These are phyloP conservation scores for Microcebus murinus DNA, from an alignment of 2,113 vertebrate species.

Conservation along the genomic window DNA sequence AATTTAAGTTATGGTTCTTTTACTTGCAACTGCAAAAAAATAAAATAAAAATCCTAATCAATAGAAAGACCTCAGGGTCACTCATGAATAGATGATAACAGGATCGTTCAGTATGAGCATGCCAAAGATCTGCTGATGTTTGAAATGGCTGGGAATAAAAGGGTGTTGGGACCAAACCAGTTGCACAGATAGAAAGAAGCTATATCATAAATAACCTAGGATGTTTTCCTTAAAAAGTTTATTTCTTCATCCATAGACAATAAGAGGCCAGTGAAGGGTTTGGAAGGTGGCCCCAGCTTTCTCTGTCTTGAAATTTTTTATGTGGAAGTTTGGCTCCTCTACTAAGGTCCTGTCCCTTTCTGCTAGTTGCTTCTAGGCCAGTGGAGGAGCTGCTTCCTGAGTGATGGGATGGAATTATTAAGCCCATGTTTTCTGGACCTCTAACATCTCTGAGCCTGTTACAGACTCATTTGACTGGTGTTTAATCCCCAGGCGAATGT, in stretches of 20 bases:
- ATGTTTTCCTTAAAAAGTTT: neutral
- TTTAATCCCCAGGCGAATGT: constrained; percentile 15
- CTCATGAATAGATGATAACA: neutral
- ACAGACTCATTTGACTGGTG: neutral
- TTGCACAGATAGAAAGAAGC: neutral
- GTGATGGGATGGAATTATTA: neutral
- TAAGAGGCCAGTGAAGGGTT: neutral
- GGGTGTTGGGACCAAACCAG: neutral
- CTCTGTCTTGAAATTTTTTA: neutral
- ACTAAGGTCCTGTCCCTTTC: neutral
- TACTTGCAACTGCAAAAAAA: neutral
- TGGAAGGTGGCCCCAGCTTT: neutral
- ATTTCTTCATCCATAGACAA: neutral
- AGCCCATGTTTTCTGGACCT: neutral
- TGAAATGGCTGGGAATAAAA: neutral
- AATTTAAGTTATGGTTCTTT: neutral
- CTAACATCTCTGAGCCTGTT: neutral
- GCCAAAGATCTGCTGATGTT: neutral
- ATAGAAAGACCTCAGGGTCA: neutral
- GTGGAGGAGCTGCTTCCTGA: neutral
- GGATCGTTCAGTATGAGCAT: neutral
- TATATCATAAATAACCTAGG: neutral
- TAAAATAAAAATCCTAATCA: neutral
- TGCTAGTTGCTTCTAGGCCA: neutral
- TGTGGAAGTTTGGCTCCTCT: neutral